Conservation (phyloP, 2,797 vertebrate species). For the Acridotheres tristis region DNA sequence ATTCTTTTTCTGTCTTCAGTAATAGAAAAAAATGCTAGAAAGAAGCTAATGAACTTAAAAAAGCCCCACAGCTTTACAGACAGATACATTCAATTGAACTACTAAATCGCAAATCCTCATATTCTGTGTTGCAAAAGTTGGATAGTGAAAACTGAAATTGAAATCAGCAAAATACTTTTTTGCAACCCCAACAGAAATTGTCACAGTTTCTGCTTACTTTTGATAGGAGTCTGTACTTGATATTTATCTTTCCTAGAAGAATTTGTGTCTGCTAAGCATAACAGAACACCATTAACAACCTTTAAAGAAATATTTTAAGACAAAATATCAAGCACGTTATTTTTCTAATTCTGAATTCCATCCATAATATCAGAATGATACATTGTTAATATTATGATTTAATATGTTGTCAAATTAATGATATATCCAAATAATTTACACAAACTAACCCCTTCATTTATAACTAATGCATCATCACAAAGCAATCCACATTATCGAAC, state of each 20-base stretch:
- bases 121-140: neutral
- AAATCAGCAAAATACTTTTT: neutral
- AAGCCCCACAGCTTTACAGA: neutral
- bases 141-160: neutral
- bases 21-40: neutral
- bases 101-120: neutral
- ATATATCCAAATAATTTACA: neutral
- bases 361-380: neutral
- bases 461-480: neutral
- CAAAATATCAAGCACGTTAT: neutral
- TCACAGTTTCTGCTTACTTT: neutral
- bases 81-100: neutral
- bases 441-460: neutral
- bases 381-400: neutral
- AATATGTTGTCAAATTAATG: neutral
- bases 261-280: neutral
- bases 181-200: neutral
- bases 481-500: neutral
- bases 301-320: neutral
- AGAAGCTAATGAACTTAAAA: neutral
- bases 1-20: neutral
- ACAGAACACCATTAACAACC: neutral
- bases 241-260: neutral
- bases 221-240: neutral
- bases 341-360: neutral